These are phyloP conservation scores for Pygoscelis antarcticus DNA, from an alignment of 2,113 vertebrate genomes.

Conservation along the genomic window DNA sequence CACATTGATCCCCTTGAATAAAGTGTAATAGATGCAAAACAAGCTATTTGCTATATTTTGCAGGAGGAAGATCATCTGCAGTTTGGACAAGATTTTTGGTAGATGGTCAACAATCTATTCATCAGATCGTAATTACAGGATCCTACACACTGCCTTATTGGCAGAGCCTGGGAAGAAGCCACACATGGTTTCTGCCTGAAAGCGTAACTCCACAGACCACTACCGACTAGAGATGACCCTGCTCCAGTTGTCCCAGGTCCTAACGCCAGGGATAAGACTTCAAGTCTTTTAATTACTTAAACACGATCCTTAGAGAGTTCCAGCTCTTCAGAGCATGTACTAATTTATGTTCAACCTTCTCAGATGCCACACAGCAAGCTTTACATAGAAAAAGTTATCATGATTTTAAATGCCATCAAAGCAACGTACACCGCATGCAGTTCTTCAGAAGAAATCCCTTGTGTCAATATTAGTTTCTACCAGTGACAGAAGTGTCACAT, in stretches of 20 bases:
- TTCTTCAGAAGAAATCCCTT: neutral
- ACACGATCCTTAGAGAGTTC: neutral
- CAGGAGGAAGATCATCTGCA: neutral
- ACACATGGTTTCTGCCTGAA: neutral
- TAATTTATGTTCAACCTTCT: neutral
- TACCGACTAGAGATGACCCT: neutral
- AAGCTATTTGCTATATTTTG: neutral
- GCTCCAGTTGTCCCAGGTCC: neutral
- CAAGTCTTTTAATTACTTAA: neutral
- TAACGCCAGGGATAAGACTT: neutral
- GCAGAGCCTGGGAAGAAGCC: neutral
- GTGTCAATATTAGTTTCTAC: neutral
- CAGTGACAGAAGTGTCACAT: rapidly evolving
- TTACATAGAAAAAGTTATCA: neutral
- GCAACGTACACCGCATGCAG: rapidly evolving
- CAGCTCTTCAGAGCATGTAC: neutral
- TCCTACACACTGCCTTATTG: neutral
- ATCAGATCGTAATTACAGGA: neutral
- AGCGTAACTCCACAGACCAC: neutral
- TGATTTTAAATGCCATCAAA: neutral
- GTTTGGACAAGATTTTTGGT: neutral
- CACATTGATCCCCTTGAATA: neutral
- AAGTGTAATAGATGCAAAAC: neutral
- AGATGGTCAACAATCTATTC: neutral
- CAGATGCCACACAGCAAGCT: neutral